Evolutionary conservation across 2,888 invertebrate species (phyloP).

Genomic region (Pyrgus malvae): DNA sequence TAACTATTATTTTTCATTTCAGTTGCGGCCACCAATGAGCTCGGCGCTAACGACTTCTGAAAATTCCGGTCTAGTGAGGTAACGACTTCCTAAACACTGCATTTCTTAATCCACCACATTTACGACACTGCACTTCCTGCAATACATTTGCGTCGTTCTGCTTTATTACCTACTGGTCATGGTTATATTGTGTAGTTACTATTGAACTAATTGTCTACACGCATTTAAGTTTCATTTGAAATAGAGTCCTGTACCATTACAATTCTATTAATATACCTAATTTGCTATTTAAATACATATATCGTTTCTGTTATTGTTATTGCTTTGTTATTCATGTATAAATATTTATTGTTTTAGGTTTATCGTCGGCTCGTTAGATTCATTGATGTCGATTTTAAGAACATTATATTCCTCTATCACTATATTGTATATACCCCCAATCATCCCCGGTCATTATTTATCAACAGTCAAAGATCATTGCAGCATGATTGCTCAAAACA

Average conservation of each 20-base stretch:
- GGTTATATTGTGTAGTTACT: constrained; percentile 27
- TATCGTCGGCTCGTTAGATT: constrained; percentile 64
- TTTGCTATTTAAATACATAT: constrained; percentile 5
- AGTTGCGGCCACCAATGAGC: constrained; percentile 77
- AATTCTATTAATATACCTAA: constrained; percentile 2
- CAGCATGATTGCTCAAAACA: constrained; percentile 45
- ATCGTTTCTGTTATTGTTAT: too few species aligned
- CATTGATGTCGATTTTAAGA: constrained; percentile 57
- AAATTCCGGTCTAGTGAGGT: constrained; percentile 81
- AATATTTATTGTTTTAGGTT: constrained; percentile 77
- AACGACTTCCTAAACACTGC: constrained; percentile 38
- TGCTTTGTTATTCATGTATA: constrained; percentile 17
- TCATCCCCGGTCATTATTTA: constrained; percentile 49
- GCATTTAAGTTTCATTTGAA: constrained; percentile 25
- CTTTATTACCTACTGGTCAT: constrained; percentile 26
- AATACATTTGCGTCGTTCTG: constrained; percentile 25
- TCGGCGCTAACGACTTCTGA: constrained; percentile 77
- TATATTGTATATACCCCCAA: constrained; percentile 54
- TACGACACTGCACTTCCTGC: constrained; percentile 27
- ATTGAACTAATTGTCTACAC: constrained; percentile 22
- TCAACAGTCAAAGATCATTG: constrained; percentile 55
- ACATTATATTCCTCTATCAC: constrained; percentile 58
- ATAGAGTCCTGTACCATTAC: constrained; percentile 19
- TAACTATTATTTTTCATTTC: constrained; percentile 53
- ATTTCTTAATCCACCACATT: constrained; percentile 21